Evolutionary conservation across 1,140 invertebrate genomes (phyloP).

Genomic region (Mizuhopecten yessoensis): DNA sequence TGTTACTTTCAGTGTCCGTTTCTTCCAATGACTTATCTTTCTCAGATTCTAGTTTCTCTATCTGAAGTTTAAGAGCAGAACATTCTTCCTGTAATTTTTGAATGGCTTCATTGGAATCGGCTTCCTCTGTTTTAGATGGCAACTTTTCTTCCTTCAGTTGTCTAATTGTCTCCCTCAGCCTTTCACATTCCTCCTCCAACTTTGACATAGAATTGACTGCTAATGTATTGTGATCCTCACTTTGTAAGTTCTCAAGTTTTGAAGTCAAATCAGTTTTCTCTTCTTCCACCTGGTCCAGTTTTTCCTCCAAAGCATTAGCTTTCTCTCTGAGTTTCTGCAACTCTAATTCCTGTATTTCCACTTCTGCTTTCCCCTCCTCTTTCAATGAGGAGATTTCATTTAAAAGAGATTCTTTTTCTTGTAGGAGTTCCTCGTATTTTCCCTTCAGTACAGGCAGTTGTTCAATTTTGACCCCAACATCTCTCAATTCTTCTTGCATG

Average conservation of each 20-base stretch:
- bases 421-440: background rate
- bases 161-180: background rate
- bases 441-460: background rate
- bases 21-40: background rate
- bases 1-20: background rate
- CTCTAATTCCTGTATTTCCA: background rate
- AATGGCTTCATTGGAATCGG: background rate
- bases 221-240: background rate
- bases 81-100: background rate
- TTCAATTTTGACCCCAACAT: background rate
- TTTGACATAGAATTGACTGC: background rate
- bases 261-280: background rate
- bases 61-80: background rate
- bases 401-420: background rate
- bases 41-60: background rate
- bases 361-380: background rate
- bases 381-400: background rate
- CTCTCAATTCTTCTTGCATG: background rate
- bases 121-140: slow-evolving; percentile 20
- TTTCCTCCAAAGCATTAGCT: background rate
- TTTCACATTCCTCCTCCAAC: background rate
- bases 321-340: background rate
- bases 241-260: background rate
- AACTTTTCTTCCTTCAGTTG: background rate
- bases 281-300: background rate